Base-by-base conservation (phyloP, 1,140 invertebrate genomes). In the Cotesia glomerata region DNA sequence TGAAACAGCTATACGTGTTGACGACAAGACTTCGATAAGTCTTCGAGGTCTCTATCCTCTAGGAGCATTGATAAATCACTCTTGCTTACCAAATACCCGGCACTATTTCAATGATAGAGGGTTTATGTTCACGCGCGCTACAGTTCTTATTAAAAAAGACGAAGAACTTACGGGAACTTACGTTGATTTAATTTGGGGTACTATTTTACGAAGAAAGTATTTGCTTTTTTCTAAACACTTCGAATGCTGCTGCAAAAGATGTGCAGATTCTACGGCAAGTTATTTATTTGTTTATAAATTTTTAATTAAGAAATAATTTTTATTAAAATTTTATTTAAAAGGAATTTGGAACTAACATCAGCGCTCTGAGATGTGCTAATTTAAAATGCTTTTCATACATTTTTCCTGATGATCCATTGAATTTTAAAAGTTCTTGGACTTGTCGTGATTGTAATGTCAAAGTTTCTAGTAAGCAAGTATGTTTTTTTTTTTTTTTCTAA, bases 181-280 rank as follows among this genome's bases (percentile, higher is more conserved):
- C 75, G 89, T 92, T 0, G 90, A 92, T 63, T 74, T 93, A 13
- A 81, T 95, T 4, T 94, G 93, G 93, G 92, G 91, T 7, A 95
- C 92, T 1, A 82, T 88, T 0, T 87, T 90, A 1, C 84, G 94
- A 66, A 86, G 92, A 54, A 85, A 90, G 16, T 91, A 93, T 79
- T 86, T 95, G 4, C 86, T 84, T 64, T 87, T 88, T 71, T 94
- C 92, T 2, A 95, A 95, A 88, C 89, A 92, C 79, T 95, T 95
- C 81, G 84, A 88, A 36, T 95, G 94, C 79, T 82, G 82, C 11
- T 95, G 94, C 79, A 76, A 82, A 14, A 87, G 94, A 39, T 95
- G 94, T 80, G 81, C 84, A 45, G 94, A 95, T 85, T 90, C 90
- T 0, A 91, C 90, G 59, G 94, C 89, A 81, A 64, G 18, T 78